Conservation (phyloP, 2,797 vertebrate genomes). For the Bovichtus variegatus region DNA sequence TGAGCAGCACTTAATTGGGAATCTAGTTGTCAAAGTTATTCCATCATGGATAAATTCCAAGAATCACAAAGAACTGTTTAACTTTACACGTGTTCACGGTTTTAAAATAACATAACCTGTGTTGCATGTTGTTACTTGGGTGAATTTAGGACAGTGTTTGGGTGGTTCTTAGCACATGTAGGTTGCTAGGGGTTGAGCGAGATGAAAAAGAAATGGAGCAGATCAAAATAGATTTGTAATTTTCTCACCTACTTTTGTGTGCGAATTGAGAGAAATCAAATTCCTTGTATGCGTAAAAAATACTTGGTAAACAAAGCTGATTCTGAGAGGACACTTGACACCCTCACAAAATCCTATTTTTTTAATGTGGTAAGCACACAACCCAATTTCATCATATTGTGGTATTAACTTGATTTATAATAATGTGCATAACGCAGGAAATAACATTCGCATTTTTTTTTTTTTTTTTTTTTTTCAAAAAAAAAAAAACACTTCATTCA, state of each 20-base stretch:
- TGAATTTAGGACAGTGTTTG: not conserved
- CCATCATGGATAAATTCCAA: conserved; percentile 24
- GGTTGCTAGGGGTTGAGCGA: not conserved
- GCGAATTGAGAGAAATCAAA: not conserved
- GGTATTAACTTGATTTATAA: not conserved
- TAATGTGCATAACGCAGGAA: not conserved
- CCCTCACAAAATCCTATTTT: not conserved
- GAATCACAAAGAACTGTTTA: conserved; percentile 27
- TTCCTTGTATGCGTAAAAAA: not conserved
- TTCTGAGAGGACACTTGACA: not conserved
- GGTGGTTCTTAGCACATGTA: not conserved
- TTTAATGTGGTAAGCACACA: not conserved
- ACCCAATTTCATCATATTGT: not conserved
- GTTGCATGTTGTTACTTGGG: not conserved
- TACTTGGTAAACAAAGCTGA: not conserved
- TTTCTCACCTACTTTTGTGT: not conserved
- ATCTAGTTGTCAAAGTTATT: conserved; percentile 47
- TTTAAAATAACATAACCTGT: conserved; percentile 13
- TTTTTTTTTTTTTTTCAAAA: too few relatives aligned
- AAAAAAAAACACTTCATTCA: not conserved
- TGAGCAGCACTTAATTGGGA: conserved; percentile 66
- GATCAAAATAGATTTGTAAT: not conserved
- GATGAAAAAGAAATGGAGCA: not conserved
- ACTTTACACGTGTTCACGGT: not conserved
- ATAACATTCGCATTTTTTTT: not conserved